phyloP scores from a whole-genome alignment of 2,797 vertebrate species.

The Bradypodion ventrale region DNA sequence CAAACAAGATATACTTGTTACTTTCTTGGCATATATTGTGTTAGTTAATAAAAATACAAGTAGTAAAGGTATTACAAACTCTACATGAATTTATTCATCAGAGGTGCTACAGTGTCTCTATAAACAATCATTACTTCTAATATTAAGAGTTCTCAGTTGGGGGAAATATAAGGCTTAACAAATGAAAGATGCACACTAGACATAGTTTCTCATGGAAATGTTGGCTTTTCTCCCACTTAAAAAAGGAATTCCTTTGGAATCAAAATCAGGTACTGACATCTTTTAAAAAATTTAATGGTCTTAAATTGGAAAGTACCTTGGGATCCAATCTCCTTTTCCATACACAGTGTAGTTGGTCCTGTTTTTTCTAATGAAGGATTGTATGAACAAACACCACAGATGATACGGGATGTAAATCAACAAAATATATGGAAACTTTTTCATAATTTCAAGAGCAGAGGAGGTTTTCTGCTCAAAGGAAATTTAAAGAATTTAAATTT shows the following conservation, averaged over 20 bases:
- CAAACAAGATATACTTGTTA: not conserved
- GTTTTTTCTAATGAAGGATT: not conserved
- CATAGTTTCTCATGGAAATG: not conserved
- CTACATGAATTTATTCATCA: not conserved
- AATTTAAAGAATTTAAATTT: not conserved
- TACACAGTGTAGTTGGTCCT: not conserved
- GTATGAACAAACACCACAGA: not conserved
- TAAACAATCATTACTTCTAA: slow-evolving; percentile 11
- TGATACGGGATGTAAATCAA: not conserved
- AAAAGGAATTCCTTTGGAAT: slow-evolving; percentile 11
- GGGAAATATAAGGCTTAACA: not conserved
- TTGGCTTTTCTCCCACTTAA: not conserved
- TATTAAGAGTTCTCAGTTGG: not conserved
- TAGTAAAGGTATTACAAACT: not conserved
- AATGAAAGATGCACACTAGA: not conserved
- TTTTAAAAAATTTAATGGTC: not conserved
- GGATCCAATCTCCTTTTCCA: not conserved
- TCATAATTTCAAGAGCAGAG: not conserved
- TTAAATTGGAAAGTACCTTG: not conserved
- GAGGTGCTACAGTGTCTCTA: not conserved
- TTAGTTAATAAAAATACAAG: not conserved
- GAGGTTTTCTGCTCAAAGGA: not conserved
- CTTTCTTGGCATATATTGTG: not conserved
- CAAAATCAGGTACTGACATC: not conserved
- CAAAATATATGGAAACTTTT: not conserved